Percentiles rank a stretch among this genome's conserved stretches.
Conservation (phyloP, 2,888 invertebrate genomes). For the Lithophane ornitopus region DNA sequence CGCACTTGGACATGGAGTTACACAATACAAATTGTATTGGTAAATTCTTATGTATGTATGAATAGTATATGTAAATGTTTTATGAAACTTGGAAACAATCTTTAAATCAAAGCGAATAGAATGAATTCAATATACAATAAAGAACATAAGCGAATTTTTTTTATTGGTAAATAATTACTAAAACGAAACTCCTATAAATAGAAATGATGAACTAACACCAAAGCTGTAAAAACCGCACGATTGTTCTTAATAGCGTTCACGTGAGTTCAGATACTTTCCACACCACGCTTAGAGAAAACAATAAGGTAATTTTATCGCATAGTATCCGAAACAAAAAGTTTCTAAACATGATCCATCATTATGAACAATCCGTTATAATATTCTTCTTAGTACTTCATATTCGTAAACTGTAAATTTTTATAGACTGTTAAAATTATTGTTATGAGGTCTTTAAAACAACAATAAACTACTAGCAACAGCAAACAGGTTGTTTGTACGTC, state of each 20-base stretch:
- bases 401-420: not conserved
- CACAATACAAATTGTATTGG: not conserved
- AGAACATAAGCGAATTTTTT: conserved; percentile 22
- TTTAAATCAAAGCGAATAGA: not conserved
- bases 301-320: conserved; percentile 8
- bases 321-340: conserved; percentile 9
- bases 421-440: conserved; percentile 7
- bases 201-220: conserved; percentile 31
- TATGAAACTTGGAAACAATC: not conserved
- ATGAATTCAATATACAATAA: conserved; percentile 4
- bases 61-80: not conserved
- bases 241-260: conserved; percentile 33
- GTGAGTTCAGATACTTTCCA: conserved; percentile 30
- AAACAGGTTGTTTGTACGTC: conserved; percentile 21
- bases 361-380: not conserved
- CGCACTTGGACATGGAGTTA: not conserved
- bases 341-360: not conserved
- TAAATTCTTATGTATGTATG: not conserved
- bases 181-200: conserved; percentile 38
- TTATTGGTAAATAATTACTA: conserved; percentile 39
- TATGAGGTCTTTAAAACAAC: conserved; percentile 5
- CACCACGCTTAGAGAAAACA: conserved; percentile 23
- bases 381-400: not conserved
- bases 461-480: conserved; percentile 8
- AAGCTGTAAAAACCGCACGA: conserved; percentile 43